phyloP scores from a whole-genome alignment of 1,140 invertebrate species.

The Pseudomyrmex dendroicus region DNA sequence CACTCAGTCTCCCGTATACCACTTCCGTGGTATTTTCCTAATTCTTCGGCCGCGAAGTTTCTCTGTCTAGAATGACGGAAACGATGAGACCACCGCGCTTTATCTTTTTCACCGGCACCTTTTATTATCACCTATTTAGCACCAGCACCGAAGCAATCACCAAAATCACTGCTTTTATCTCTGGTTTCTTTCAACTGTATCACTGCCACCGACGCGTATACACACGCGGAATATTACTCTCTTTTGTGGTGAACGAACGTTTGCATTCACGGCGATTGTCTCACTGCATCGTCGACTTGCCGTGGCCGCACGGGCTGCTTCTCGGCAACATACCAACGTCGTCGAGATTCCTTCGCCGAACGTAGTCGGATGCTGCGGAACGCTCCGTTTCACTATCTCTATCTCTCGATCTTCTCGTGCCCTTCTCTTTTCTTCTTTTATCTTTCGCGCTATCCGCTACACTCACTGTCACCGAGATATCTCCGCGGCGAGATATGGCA shows the following conservation, averaged over 20 bases:
- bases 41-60: neutral
- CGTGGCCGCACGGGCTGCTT: neutral
- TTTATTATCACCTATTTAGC: constrained; percentile 60
- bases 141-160: constrained; percentile 64
- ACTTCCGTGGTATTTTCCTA: neutral
- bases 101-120: constrained; percentile 47
- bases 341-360: constrained; percentile 20
- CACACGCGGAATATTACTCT: constrained; percentile 11
- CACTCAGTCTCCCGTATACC: no score
- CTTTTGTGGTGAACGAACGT: neutral
- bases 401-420: neutral
- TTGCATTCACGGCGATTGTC: constrained; percentile 7
- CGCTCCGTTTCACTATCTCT: constrained; percentile 10
- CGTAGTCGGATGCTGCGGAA: constrained; percentile 19
- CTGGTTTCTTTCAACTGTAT: constrained; percentile 16
- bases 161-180: constrained; percentile 58
- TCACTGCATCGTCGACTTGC: constrained; percentile 9
- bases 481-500: constrained; percentile 62
- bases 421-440: neutral
- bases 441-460: constrained; percentile 11
- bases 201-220: constrained; percentile 33
- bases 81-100: constrained; percentile 25
- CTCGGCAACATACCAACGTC: neutral
- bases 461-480: constrained; percentile 56
- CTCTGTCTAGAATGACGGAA: neutral